Evolutionary conservation across 2,888 invertebrate genomes (phyloP).

Genomic region (Euplagia quadripunctaria): DNA sequence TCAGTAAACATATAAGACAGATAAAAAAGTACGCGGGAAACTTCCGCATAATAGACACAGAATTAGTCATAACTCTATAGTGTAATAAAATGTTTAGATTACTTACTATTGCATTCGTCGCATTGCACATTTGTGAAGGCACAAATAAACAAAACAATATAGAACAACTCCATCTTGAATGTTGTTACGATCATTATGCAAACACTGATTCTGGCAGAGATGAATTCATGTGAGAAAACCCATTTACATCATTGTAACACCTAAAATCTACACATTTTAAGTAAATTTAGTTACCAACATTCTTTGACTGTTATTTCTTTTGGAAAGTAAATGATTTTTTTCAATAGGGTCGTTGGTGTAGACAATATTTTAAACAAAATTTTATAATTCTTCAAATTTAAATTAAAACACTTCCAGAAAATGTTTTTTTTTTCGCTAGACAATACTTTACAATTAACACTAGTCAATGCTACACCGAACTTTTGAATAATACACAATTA

Average conservation of each 20-base stretch:
- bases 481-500: background rate
- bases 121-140: slow-evolving; percentile 4
- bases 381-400: background rate
- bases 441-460: background rate
- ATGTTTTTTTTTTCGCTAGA: background rate
- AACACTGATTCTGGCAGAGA: background rate
- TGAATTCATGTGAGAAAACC: slow-evolving; percentile 5
- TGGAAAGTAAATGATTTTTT: no score
- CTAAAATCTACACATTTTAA: background rate
- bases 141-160: background rate
- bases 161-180: slow-evolving; percentile 8
- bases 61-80: background rate
- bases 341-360: no score
- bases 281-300: background rate
- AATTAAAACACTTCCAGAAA: background rate
- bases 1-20: no score
- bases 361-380: background rate
- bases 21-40: background rate
- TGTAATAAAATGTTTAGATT: background rate
- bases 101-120: slow-evolving; percentile 5
- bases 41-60: background rate
- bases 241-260: background rate
- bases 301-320: no score
- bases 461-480: background rate
- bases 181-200: background rate